Evolutionary conservation across 2,888 invertebrate species (phyloP), one percentile per base, ranked within the genome.

Genomic region (Drosophila aldrichi): DNA sequence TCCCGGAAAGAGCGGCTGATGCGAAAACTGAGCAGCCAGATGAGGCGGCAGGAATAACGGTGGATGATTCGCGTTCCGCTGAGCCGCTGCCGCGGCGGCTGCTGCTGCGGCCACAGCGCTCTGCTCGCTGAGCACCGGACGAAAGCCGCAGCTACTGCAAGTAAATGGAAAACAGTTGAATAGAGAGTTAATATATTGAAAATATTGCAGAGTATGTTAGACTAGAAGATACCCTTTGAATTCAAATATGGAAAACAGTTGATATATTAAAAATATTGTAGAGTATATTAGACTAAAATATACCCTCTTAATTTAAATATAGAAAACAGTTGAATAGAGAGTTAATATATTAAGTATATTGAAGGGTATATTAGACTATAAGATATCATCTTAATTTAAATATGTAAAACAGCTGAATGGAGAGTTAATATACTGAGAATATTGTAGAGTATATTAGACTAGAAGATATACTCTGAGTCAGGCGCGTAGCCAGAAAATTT

Each of bases 11-110:
- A 97, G 94, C 9, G 97, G 97, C 83, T 97, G 97, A 80, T 97
- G 97, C 59, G 95, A 94, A 94, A 97, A 95, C 93, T 96, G 95
- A 85, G 97, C 95, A 57, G 95, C 95, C 89, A 97, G 94, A 92
- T 97, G 97, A 16, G 97, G 96, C 57, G 97, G 96, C 91, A 97
- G 95, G 94, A 97, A 97, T 69, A 97, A 94, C 16, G 97, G 96
- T 65, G 96, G 96, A 67, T 96, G 96, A 67, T 94, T 94, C 34
- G 89, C 79, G 91, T 94, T 92, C 89, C 94, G 91, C 82, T 94
- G 93, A 60, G 89, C 81, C 25, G 86, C 89, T 16, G 85, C 90
- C 18, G 85, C 86, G 16, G 89, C 85, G 2, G 85, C 86, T 7
- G 86, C 86, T 40, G 88, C 89, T 43, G 81, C 84, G 62, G 89